A percentile compares a stretch with the other conserved stretches of the same genome.
Conservation (phyloP, 2,888 invertebrate species). For the Ashinkailepas kermadecensis region DNA sequence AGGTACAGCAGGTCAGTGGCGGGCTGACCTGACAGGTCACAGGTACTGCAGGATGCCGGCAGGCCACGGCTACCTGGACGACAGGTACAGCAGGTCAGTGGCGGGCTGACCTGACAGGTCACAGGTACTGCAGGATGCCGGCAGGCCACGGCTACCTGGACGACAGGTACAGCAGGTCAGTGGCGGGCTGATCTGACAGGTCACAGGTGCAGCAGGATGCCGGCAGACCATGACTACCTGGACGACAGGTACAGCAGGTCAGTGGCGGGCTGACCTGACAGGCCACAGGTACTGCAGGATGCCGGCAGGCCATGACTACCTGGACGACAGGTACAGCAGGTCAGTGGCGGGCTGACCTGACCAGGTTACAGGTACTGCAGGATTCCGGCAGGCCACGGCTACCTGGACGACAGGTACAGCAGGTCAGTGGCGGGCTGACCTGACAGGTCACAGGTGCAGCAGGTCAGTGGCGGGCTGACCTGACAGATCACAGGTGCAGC, state of each 20-base stretch:
- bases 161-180: slow-evolving; percentile 5
- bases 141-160: neutral
- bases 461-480: neutral
- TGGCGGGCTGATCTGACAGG: neutral
- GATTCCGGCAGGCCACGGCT: no score
- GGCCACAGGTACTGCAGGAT: slow-evolving; percentile 32
- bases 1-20: neutral
- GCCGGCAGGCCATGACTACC: slow-evolving; percentile 4
- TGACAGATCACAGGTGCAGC: neutral
- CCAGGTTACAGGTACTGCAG: neutral
- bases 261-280: slow-evolving; percentile 32
- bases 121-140: neutral
- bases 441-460: neutral
- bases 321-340: slow-evolving; percentile 14
- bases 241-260: no score
- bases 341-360: neutral
- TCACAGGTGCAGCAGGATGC: neutral
- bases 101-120: neutral
- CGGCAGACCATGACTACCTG: no score
- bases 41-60: slow-evolving; percentile 17
- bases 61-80: slow-evolving; percentile 7
- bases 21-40: no score
- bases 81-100: slow-evolving; percentile 4
- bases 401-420: neutral
- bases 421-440: neutral